Percentiles rank a stretch among this genome's conserved stretches.
These are phyloP conservation scores for Ips nitidus DNA, from an alignment of 1,140 invertebrate species.

Conservation along the genomic window DNA sequence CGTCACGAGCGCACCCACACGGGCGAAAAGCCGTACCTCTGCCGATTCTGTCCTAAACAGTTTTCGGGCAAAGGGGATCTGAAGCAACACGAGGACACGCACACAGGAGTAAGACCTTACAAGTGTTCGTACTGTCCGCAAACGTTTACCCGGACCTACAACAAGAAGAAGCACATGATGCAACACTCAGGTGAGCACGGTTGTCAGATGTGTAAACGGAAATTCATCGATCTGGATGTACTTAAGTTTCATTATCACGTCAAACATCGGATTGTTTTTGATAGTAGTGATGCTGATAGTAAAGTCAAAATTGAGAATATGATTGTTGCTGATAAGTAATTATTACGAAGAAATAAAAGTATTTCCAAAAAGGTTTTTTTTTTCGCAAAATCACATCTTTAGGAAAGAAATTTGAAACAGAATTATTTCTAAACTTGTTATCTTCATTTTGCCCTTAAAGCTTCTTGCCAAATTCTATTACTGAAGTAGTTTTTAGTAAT, in stretches of 20 bases:
- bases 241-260: slow-evolving; percentile 17
- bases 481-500: too few relatives aligned
- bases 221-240: slow-evolving; percentile 36
- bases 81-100: slow-evolving; percentile 57
- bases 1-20: slow-evolving; percentile 50
- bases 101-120: slow-evolving; percentile 73
- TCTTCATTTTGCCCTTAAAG: not conserved
- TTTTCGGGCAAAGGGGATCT: slow-evolving; percentile 71
- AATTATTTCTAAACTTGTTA: slow-evolving; percentile 1
- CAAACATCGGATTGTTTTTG: not conserved
- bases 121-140: slow-evolving; percentile 68
- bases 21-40: slow-evolving; percentile 47
- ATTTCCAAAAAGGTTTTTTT: too few relatives aligned
- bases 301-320: too few relatives aligned
- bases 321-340: too few relatives aligned
- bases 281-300: too few relatives aligned
- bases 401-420: not conserved
- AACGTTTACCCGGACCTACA: slow-evolving; percentile 58
- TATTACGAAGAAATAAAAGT: too few relatives aligned
- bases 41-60: slow-evolving; percentile 58
- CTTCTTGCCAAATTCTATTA: too few relatives aligned
- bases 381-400: too few relatives aligned
- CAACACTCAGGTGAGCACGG: slow-evolving; percentile 35
- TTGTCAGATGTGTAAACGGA: slow-evolving; percentile 38
- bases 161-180: slow-evolving; percentile 41